Percentiles rank a stretch among this genome's conserved stretches.
phyloP scores from a whole-genome alignment of 2,113 vertebrate genomes.

The Oenanthe oenanthe region DNA sequence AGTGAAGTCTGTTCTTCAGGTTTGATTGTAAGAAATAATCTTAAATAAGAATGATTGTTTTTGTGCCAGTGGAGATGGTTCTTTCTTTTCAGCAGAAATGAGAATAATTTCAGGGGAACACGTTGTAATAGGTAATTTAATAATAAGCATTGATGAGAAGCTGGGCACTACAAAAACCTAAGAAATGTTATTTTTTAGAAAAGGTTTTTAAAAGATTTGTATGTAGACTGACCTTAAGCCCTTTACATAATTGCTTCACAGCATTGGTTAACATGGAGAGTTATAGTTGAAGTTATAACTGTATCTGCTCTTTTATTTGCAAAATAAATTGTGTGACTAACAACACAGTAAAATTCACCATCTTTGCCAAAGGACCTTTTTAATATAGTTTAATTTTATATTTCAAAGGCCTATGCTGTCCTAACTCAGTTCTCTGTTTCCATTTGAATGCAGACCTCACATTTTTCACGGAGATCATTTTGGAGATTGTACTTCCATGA shows the following conservation, averaged over 20 bases:
- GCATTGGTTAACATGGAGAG: neutral
- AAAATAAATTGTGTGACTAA: neutral
- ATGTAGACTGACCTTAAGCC: neutral
- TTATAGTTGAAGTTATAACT: neutral
- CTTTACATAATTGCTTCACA: neutral
- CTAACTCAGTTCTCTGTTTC: neutral
- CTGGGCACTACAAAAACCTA: neutral
- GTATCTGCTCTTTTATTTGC: neutral
- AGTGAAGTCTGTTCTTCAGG: neutral
- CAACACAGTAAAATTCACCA: neutral
- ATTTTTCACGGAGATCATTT: conserved; percentile 35
- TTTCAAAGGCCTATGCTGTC: neutral
- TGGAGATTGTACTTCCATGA: conserved; percentile 60
- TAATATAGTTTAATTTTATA: neutral
- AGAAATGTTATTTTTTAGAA: neutral
- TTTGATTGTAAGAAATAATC: neutral
- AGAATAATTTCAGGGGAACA: neutral
- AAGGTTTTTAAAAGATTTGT: neutral
- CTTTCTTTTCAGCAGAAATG: neutral
- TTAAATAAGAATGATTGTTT: neutral
- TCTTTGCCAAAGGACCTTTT: neutral
- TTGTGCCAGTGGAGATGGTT: neutral
- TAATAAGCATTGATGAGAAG: neutral
- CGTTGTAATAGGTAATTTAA: neutral
- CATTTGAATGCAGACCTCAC: conserved; percentile 52